Evolutionary conservation across 2,888 invertebrate species (phyloP), one percentile per base, ranked within the genome.

Genomic region (Hypselothyrea guttata): DNA sequence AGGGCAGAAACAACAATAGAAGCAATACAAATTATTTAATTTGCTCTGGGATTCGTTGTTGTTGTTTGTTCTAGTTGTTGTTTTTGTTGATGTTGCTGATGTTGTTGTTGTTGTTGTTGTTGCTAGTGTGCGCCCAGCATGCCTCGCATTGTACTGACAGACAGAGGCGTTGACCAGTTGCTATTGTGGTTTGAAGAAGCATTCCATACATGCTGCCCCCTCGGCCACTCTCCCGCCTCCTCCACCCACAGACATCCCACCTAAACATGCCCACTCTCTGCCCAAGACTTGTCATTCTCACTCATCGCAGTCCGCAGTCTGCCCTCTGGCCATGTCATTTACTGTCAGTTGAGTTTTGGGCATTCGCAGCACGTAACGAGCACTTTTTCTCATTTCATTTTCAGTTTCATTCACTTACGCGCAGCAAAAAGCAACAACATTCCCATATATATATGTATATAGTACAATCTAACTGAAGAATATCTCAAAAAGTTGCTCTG

Each of bases 401-500:
- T 73, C 84, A 83, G 75, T 85, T 85, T 85, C 81, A 83, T 85
- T 79, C 85, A 79, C 76, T 85, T 79, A 79, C 59, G 71, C 69
- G 42, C 8, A 15, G 22, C 22, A 35, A 31, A 34, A 18, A 45
- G 3, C n/a, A n/a, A 22, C 22, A 22, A n/a, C n/a, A n/a, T n/a
- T n/a, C n/a, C n/a, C n/a, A n/a, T n/a, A n/a, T n/a, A n/a, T n/a
- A n/a, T n/a, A n/a, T n/a, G n/a, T n/a, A n/a, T n/a, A n/a, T n/a
- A n/a, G n/a, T 33, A 11, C 18, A 37, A 42, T 27, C 11, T 9
- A 37, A 34, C 34, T 34, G 41, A 18, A 22, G 22, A 2, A 22
- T 22, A 22, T 22, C 22, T 22, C 22, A 22, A 5, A 22, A 5
- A 9, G 12, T 44, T 45, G 7, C 37, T 38, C 45, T 64, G 64